Conservation (phyloP, 2,113 vertebrate genomes). For the Triplophysa siluroides region DNA sequence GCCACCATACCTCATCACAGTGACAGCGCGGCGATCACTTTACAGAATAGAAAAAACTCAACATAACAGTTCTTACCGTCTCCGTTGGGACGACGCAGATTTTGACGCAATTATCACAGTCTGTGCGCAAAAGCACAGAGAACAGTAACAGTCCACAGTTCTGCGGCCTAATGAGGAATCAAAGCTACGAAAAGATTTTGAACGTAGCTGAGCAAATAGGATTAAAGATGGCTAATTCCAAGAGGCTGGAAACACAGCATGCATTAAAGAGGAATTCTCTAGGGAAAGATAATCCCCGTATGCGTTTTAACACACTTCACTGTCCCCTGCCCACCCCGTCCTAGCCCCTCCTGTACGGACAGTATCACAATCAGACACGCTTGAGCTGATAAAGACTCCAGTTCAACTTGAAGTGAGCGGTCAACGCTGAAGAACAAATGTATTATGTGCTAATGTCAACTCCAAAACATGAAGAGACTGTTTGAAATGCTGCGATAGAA, state of each 20-base stretch:
- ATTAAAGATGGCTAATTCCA: conserved; percentile 83
- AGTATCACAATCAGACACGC: conserved; percentile 56
- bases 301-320: conserved; percentile 78
- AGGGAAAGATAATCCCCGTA: conserved; percentile 79
- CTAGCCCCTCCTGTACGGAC: conserved; percentile 43
- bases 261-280: conserved; percentile 81
- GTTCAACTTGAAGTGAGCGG: neutral
- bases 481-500: neutral
- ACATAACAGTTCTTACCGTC: conserved; percentile 66
- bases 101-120: conserved; percentile 78
- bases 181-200: conserved; percentile 81
- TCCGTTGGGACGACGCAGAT: conserved; percentile 59
- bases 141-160: conserved; percentile 81
- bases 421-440: conserved; percentile 10
- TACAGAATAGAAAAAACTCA: neutral
- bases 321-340: conserved; percentile 57
- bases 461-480: neutral
- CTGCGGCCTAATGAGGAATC: conserved; percentile 80
- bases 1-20: neutral
- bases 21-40: neutral
- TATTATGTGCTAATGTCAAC: neutral
- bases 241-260: conserved; percentile 79
- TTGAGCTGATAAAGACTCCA: conserved; percentile 2
- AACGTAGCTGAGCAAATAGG: conserved; percentile 88
- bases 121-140: conserved; percentile 73